phyloP scores from a whole-genome alignment of 2,888 invertebrate species.

The Magallana nippona region DNA sequence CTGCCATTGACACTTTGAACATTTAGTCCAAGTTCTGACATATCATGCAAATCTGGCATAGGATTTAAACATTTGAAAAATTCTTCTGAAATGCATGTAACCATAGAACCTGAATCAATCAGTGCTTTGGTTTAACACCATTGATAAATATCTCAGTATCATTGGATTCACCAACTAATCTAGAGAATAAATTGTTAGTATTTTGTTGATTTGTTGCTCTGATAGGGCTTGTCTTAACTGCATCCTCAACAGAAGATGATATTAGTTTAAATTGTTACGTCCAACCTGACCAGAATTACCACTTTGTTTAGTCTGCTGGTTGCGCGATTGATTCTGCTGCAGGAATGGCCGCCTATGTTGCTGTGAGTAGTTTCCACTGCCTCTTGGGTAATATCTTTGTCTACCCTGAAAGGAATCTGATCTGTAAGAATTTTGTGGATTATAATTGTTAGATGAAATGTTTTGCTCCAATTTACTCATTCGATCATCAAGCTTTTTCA shows the following conservation, averaged over 20 bases:
- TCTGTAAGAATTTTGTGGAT: too few relatives aligned
- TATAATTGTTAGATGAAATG: background rate
- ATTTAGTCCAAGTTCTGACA: background rate
- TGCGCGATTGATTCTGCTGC: background rate
- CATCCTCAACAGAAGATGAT: background rate
- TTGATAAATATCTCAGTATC: background rate
- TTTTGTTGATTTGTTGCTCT: background rate
- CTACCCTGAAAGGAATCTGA: too few relatives aligned
- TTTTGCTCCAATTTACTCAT: too few relatives aligned
- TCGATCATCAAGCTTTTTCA: too few relatives aligned
- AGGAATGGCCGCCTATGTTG: background rate
- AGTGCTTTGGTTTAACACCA: conserved; percentile 6
- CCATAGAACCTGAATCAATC: conserved; percentile 2
- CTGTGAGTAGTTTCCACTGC: background rate
- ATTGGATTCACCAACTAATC: background rate
- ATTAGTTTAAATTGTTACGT: background rate
- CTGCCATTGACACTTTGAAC: background rate
- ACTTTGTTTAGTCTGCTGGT: background rate
- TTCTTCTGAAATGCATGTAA: conserved; percentile 16
- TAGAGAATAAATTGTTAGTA: background rate
- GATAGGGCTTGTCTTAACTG: background rate
- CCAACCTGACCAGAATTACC: background rate
- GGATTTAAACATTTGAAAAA: conserved; percentile 4
- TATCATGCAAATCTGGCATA: background rate
- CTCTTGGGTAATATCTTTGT: background rate